Evolutionary conservation across 2,797 vertebrate genomes (phyloP).

Genomic region (Graptemys geographica): DNA sequence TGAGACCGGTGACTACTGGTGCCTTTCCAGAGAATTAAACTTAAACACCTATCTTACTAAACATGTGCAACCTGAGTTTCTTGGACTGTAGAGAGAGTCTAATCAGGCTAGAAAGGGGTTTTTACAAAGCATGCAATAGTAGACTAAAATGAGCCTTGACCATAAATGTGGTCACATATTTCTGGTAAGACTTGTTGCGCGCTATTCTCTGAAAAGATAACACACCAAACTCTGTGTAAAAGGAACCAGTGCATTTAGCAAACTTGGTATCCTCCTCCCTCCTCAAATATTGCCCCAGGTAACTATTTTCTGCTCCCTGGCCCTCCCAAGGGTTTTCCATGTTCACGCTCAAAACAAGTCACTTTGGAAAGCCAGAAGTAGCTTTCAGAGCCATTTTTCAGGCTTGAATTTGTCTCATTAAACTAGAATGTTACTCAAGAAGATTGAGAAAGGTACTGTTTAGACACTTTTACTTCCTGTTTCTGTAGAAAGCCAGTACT

Average conservation of each 20-base stretch:
- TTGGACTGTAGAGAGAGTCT: neutral
- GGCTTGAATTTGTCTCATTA: neutral
- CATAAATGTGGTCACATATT: neutral
- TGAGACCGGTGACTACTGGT: neutral
- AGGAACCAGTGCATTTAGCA: neutral
- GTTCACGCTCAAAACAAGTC: neutral
- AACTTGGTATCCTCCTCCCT: neutral
- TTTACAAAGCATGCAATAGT: neutral
- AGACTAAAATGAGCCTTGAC: neutral
- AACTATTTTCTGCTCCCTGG: neutral
- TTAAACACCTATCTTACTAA: neutral
- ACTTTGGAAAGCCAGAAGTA: neutral
- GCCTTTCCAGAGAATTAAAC: neutral
- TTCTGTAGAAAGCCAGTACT: neutral
- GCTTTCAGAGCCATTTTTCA: rapidly evolving
- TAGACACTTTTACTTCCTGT: neutral
- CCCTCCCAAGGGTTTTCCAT: neutral
- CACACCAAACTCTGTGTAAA: neutral
- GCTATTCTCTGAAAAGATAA: neutral
- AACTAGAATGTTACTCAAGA: neutral
- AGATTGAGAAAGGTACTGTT: neutral
- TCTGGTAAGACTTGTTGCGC: neutral
- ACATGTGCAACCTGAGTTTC: neutral
- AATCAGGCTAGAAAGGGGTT: neutral
- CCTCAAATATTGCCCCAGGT: neutral